Evolutionary conservation across 2,797 vertebrate genomes (phyloP), one percentile per base, ranked within the genome.

Genomic region (Erethizon dorsatum): DNA sequence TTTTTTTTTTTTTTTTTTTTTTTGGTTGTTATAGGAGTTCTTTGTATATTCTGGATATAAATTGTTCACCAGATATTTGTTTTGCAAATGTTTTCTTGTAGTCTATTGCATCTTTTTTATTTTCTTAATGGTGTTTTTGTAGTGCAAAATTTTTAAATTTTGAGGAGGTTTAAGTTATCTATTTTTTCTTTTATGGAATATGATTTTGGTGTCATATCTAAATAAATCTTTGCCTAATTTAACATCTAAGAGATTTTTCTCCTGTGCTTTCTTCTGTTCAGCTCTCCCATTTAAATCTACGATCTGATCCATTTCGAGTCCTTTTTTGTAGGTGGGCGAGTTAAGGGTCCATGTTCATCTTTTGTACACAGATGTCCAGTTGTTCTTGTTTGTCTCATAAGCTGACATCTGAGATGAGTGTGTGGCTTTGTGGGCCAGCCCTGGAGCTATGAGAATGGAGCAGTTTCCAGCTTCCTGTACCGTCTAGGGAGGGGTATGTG

Each of bases 101-200:
- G 22, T 88, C n/a, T 96, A 2, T 91, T 75, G n/a, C 75, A 90
- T 95, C 18, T 75, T 82, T 87, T 95, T 86, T 47, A 79, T 56
- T 95, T 90, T 85, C 13, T 90, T 83, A 41, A 63, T 78, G 45
- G 6, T 93, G 0, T 94, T 83, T 96, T 88, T 82, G 14, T 82
- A 73, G 22, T 89, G 11, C 4, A 88, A 75, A 88, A 33, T 0
- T 54, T 96, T 92, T 80, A 90, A 79, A 91, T 52, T 97, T 96
- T 87, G 52, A 93, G 84, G 14, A 93, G 15, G 5, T 94, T 31
- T n/a, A 90, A 57, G 65, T 93, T 85, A 77, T 82, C 33, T 86
- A 0, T 84, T 95, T 85, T 96, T 97, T 83, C 45, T 94, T 89
- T 96, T 20, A 56, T 79, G 52, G 14, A 86, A 78, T 75, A 5